Evolutionary conservation across 1,140 invertebrate species (phyloP), one percentile per base, ranked within the genome.

Genomic region (Drosophila oshimai): DNA sequence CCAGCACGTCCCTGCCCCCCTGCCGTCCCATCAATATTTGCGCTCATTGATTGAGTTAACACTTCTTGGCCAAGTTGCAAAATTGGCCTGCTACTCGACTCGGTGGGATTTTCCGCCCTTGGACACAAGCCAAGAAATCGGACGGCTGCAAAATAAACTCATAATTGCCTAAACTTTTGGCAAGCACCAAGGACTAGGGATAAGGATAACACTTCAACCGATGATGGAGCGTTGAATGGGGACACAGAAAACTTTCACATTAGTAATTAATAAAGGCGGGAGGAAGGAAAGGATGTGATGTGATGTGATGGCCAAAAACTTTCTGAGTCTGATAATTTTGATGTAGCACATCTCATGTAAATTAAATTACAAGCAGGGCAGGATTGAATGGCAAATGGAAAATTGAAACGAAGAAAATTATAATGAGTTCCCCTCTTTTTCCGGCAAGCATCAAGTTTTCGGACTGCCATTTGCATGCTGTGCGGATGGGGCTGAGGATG

Each of bases 31-130:
- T 44, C 44, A 51, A 67, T 65, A 71, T 75, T 61, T 61, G 65
- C 47, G 44, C 80, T 67, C 65, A 84, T 74, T 80, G 72, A 86
- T 84, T 84, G 72, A 80, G 72, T 87, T 86, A 84, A 68, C 81
- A 84, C 79, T 84, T 84, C 65, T 68, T 75, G 60, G 79, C 44
- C 60, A 80, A 86, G 71, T 84, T 86, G 55, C 58, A 68, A 86
- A 86, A 80, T 68, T 61, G 33, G 20, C 58, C 39, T 18, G 29
- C n/a, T 41, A 36, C 51, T 72, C 39, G 29, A 39, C 42, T 44
- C 29, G 53, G 6, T 58, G n/a, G 41, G 34, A 36, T 41, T 53
- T 49, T 41, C 51, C 24, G 12, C 37, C 44, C 12, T 45, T 73
- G 69, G 47, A 37, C 18, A 9, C 12, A 22, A 29, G 69, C 70